These are phyloP conservation scores for Hypotaenidia philippensis DNA, from an alignment of 2,797 vertebrate genomes.

Conservation along the genomic window DNA sequence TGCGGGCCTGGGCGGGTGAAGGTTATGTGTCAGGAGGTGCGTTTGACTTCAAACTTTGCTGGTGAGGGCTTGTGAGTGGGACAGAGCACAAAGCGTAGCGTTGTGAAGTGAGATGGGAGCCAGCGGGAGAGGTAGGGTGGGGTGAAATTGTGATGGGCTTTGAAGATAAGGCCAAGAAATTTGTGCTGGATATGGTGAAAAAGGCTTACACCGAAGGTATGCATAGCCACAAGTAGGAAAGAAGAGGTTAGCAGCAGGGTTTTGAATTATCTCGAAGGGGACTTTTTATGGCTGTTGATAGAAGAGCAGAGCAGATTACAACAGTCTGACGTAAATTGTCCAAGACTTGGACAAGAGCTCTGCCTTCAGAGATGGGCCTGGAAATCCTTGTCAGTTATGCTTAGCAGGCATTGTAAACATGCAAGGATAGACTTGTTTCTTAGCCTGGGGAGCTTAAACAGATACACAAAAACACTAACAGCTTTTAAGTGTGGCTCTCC, in stretches of 20 bases:
- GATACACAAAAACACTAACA: slow-evolving; percentile 64
- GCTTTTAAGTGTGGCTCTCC: slow-evolving; percentile 68
- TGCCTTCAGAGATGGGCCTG: slow-evolving; percentile 32
- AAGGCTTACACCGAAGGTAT: not conserved
- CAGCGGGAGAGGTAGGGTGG: slow-evolving; percentile 41
- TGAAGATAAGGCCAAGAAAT: slow-evolving; percentile 71
- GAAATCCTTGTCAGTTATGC: slow-evolving; percentile 64
- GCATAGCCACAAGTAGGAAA: not conserved
- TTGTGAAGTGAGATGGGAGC: not conserved
- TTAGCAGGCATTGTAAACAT: slow-evolving; percentile 66
- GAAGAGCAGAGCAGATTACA: not conserved
- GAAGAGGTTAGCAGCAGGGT: not conserved
- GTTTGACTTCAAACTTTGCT: not conserved
- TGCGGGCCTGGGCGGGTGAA: not conserved
- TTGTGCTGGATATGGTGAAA: not conserved
- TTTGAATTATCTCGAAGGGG: not conserved
- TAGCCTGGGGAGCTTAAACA: slow-evolving; percentile 66
- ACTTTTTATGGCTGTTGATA: not conserved
- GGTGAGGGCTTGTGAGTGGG: not conserved
- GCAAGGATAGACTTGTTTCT: slow-evolving; percentile 72
- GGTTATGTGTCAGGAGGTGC: not conserved
- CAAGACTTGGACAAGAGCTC: slow-evolving; percentile 26
- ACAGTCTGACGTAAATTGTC: slow-evolving; percentile 20
- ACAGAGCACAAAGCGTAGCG: not conserved
- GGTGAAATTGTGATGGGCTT: slow-evolving; percentile 53